Base-by-base conservation (phyloP, 2,888 invertebrate species). In the Cacoxenus indagator region DNA sequence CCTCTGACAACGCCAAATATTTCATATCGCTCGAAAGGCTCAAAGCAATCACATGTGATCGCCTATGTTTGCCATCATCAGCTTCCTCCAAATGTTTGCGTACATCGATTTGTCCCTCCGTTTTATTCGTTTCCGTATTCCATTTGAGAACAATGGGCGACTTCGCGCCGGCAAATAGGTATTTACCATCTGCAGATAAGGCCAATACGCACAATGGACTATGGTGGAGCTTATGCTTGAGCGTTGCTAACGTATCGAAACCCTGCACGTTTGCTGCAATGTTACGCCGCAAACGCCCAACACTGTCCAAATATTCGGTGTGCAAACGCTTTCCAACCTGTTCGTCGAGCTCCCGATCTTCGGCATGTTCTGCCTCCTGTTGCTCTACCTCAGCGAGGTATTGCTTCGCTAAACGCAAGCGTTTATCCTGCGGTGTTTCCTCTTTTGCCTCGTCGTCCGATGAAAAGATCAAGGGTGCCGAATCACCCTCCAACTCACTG, bases 371-470 rank as follows among this genome's bases (percentile, higher is more conserved):
- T 24, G 91, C 91, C 85, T 95, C 95, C 90, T 95, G 93, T 82
- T 91, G 92, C 87, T 95, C 93, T 55, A 98, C 93, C 90, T 96
- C 95, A 81, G 94, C 91, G 43, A 98, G 89, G 87, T 97, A 97
- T 85, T 95, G 92, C 86, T 97, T 97, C 0, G 98, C 97, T 71
- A 98, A 88, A 55, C 97, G 91, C 62, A 98, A 85, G 76, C 95
- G 94, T 85, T 97, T 98, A 83, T 98, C 96, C 86, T 97, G 96
- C 0, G 94, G 93, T 0, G 96, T 96, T 87, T 96, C 95, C 68
- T 88, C 89, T 68, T 88, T 89, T 66, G 86, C 87, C 17, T 85
- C 82, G 65, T 85, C 84, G 65, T 85, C 84, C 2, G 80, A 83
- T 0, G 84, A 81, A 68, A 84, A 87, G 3, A 73, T 73, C 45